These are phyloP conservation scores for Steinernema khuongi DNA, from an alignment of 1,140 invertebrate genomes.

Conservation along the genomic window DNA sequence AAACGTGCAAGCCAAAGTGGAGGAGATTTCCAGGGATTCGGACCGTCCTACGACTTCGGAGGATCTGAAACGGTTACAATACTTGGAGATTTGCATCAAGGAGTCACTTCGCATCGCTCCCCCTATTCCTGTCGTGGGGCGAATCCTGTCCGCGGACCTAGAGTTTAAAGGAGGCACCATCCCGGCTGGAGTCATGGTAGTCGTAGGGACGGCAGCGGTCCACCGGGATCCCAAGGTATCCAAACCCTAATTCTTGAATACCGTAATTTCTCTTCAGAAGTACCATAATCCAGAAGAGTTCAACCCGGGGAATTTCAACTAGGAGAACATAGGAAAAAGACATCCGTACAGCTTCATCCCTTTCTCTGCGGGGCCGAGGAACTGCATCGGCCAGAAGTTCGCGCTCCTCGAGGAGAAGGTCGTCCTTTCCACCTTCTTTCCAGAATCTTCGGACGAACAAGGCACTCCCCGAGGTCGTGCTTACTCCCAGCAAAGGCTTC, in stretches of 20 bases:
- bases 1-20: conserved; percentile 59
- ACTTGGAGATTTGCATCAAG: conserved; percentile 72
- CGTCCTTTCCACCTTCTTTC: conserved; percentile 22
- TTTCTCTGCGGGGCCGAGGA: conserved; percentile 55
- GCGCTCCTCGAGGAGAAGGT: background rate
- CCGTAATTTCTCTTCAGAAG: background rate
- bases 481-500: conserved; percentile 19
- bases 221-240: conserved; percentile 25
- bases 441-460: conserved; percentile 34
- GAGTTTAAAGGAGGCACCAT: conserved; percentile 54
- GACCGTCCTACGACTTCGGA: conserved; percentile 70
- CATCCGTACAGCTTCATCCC: conserved; percentile 57
- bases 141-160: conserved; percentile 69
- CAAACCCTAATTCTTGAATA: background rate
- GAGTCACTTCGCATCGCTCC: conserved; percentile 69
- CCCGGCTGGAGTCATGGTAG: background rate
- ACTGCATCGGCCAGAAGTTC: conserved; percentile 59
- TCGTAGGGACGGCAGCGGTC: conserved; percentile 5
- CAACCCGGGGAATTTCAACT: conserved; percentile 81
- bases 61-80: conserved; percentile 75
- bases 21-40: conserved; percentile 59
- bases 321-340: conserved; percentile 67
- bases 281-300: conserved; percentile 70
- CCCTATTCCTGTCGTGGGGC: conserved; percentile 67
- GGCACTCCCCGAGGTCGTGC: conserved; percentile 22